Base-by-base conservation (phyloP, 2,797 vertebrate genomes). In the Dallia pectoralis region DNA sequence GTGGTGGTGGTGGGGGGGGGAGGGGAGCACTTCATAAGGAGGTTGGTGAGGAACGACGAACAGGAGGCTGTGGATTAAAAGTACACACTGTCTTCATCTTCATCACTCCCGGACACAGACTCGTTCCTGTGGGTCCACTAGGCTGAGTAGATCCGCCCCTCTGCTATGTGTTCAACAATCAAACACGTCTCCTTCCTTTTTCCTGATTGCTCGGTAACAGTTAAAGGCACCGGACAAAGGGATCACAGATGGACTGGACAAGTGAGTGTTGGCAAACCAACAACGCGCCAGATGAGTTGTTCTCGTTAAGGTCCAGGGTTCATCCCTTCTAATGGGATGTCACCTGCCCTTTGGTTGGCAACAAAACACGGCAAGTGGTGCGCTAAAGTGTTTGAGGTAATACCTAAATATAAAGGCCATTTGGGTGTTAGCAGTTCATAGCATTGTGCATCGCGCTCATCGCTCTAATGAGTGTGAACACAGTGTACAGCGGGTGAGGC, bases 261-360 rank as follows among this genome's bases (percentile, higher is more conserved):
- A 71, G 14, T 3, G 49, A 77, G 74, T 77, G 76, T 71, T 75
- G 87, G 48, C 73, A 77, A n/a, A 76, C 83, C 79, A 87, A 81
- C 74, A 85, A 76, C 51, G 75, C 67, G 49, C 73, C 71, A 81
- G 79, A 80, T 87, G 87, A 83, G 88, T 86, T 87, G 74, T 77
- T 81, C 81, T 84, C 73, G 51, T 81, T 74, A 49, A 78, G 74
- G 77, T 77, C 29, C 74, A 70, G 63, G 48, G 53, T 77, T 70
- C 66, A 79, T 19, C 30, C 49, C 53, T 80, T 65, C 74, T 69
- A 67, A 62, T 71, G n/a, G 78, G 62, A 29, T 56, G 33, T 70
- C 71, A 69, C 53, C 9, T n/a, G 36, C 66, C 30, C 15, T 3
- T 22, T 29, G 73, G 73, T 15, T 29, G 66, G 70, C 47, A 66